Base-by-base conservation (phyloP, 2,888 invertebrate genomes). In the Sinhomidia bicolor region DNA sequence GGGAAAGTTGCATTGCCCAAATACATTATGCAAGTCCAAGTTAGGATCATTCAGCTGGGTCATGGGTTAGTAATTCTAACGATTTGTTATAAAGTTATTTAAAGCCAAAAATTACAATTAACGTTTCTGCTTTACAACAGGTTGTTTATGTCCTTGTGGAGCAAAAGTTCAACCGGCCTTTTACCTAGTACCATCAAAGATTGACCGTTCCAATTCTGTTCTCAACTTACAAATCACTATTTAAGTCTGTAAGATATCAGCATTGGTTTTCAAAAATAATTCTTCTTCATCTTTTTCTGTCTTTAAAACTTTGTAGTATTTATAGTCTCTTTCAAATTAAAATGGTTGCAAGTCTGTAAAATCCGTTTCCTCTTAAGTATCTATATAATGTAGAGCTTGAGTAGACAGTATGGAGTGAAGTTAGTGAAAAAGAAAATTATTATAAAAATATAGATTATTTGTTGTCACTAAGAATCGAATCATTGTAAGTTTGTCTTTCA, bases 21-120 rank as follows among this genome's bases (percentile, higher is more conserved):
- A 92, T 83, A 86, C 89, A 71, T 97, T 97, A 93, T 98, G 98
- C 93, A 94, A 94, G 88, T 95, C 95, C 89, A 98, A 98, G 94
- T 94, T 98, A 89, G 98, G 98, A 36, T 97, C 97, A 87, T 98
- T 97, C 93, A 97, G 97, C 93, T 98, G 98, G 98, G 95, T 97
- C 88, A 96, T 96, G 95, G 97, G 96, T 96, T 91, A 93, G 94
- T 92, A 20, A 47, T 74, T 14, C 29, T 47, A 41, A 85, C 6
- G 51, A 65, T 32, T 23, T 23, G 9, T 20, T 60, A 23, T 60
- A 54, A 60, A 9, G 23, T 9, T 23, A 6, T 23, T 60, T 60
- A 26, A n/a, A n/a, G 20, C 71, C n/a, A 20, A 17, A 51, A 1
- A 29, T 17, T 74, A n/a, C 7, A 36, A 41, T 6, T 3, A 32